phyloP scores from a whole-genome alignment of 2,113 vertebrate genomes.

The Planiliza haematocheilus region DNA sequence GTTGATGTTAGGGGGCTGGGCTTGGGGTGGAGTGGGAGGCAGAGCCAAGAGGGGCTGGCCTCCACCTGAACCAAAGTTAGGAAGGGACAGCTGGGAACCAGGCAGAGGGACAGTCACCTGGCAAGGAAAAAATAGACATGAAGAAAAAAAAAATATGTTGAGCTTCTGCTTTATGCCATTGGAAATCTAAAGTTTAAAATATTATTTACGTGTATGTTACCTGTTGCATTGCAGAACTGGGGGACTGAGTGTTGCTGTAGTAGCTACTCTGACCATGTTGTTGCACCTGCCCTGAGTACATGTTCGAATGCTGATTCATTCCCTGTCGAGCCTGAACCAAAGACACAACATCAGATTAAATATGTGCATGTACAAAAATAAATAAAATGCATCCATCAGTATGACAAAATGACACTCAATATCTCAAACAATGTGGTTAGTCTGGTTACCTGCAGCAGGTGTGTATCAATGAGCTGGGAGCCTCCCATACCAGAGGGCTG shows the following conservation, averaged over 20 bases:
- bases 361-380: neutral
- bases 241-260: slow-evolving; percentile 96
- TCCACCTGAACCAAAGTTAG: slow-evolving; percentile 92
- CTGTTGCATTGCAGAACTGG: slow-evolving; percentile 95
- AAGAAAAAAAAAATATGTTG: neutral
- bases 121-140: neutral
- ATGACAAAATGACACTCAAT: neutral
- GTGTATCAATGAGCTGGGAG: slow-evolving; percentile 96
- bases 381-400: neutral
- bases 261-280: slow-evolving; percentile 96
- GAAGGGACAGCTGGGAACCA: slow-evolving; percentile 93
- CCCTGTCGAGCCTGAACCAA: slow-evolving; percentile 92
- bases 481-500: slow-evolving; percentile 95
- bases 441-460: slow-evolving; percentile 91
- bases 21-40: slow-evolving; percentile 90
- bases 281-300: slow-evolving; percentile 96
- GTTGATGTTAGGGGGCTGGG: slow-evolving; percentile 90
- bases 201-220: slow-evolving; percentile 74
- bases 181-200: neutral
- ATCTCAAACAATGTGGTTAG: neutral
- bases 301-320: slow-evolving; percentile 95
- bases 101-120: slow-evolving; percentile 93
- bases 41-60: slow-evolving; percentile 95
- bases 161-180: neutral
- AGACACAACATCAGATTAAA: slow-evolving; percentile 19